Percentiles rank a stretch among this genome's conserved stretches.
Evolutionary conservation across 2,888 invertebrate genomes (phyloP).

Genomic region (Muscina levida): DNA sequence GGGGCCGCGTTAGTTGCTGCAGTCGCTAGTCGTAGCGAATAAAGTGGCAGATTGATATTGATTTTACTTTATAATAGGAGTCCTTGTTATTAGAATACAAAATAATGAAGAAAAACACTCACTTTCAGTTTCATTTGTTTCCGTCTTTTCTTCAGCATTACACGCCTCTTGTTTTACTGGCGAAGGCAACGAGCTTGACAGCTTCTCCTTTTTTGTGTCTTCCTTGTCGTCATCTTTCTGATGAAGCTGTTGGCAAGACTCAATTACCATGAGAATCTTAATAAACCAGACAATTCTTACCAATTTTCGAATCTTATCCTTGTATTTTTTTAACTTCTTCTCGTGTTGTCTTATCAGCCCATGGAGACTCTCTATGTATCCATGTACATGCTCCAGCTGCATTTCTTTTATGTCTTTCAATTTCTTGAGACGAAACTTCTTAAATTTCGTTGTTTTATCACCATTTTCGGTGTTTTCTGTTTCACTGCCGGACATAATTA

Average conservation of each 20-base stretch:
- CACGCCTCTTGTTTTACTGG: not conserved
- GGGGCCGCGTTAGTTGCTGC: slow-evolving; percentile 97
- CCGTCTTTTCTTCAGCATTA: not conserved
- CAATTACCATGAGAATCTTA: not conserved
- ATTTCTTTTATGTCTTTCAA: slow-evolving; percentile 66
- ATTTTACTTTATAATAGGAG: not conserved
- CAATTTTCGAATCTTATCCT: slow-evolving; percentile 81
- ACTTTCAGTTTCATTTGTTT: slow-evolving; percentile 13
- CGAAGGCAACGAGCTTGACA: too few relatives aligned
- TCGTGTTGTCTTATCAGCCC: slow-evolving; percentile 80
- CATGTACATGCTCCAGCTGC: slow-evolving; percentile 69
- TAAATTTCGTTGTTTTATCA: slow-evolving; percentile 61
- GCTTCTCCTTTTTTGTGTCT: not conserved
- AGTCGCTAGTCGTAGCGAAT: slow-evolving; percentile 82
- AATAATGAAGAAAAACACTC: slow-evolving; percentile 5
- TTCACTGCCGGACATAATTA: slow-evolving; percentile 68
- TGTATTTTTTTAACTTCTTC: slow-evolving; percentile 82
- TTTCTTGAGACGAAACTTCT: slow-evolving; percentile 64
- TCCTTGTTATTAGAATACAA: slow-evolving; percentile 8
- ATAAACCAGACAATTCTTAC: slow-evolving; percentile 76
- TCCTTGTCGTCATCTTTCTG: slow-evolving; percentile 39
- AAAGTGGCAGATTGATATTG: not conserved
- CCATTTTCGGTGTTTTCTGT: slow-evolving; percentile 57
- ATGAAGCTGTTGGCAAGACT: slow-evolving; percentile 37
- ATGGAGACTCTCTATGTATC: slow-evolving; percentile 76